Percentiles rank a stretch among this genome's conserved stretches.
Evolutionary conservation across 2,888 invertebrate species (phyloP).

Genomic region (Deroplatys truncata): DNA sequence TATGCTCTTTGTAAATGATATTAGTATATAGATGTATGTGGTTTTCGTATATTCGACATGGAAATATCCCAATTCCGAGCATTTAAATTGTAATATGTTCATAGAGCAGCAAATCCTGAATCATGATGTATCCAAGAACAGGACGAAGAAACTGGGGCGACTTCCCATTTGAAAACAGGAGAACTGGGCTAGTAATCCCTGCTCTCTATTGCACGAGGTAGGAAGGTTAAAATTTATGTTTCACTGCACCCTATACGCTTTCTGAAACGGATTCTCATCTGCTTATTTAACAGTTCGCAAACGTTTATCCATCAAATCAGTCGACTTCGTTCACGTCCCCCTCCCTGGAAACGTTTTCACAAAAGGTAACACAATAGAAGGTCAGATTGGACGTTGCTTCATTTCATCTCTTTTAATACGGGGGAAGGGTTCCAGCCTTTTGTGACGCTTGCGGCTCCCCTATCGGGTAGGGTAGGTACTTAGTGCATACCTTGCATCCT

Average conservation of each 20-base stretch:
- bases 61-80: too few relatives aligned
- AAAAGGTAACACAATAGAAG: conserved; percentile 11
- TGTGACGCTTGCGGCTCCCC: conserved; percentile 5
- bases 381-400: neutral
- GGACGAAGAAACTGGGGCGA: too few relatives aligned
- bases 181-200: neutral
- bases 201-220: neutral
- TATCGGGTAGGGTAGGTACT: neutral
- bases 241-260: neutral
- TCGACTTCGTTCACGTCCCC: neutral
- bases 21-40: too few relatives aligned
- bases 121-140: too few relatives aligned
- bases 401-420: conserved; percentile 3
- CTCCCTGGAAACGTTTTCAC: neutral
- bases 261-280: conserved; percentile 14
- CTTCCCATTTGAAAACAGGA: too few relatives aligned
- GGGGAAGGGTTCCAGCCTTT: neutral
- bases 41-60: too few relatives aligned
- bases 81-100: too few relatives aligned
- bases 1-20: too few relatives aligned
- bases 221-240: neutral
- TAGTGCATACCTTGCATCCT: conserved; percentile 17
- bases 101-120: too few relatives aligned
- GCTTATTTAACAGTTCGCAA: conserved; percentile 25
- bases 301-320: conserved; percentile 25